These are phyloP conservation scores for Morone chrysops DNA, from an alignment of 2,113 vertebrate species.

Conservation along the genomic window DNA sequence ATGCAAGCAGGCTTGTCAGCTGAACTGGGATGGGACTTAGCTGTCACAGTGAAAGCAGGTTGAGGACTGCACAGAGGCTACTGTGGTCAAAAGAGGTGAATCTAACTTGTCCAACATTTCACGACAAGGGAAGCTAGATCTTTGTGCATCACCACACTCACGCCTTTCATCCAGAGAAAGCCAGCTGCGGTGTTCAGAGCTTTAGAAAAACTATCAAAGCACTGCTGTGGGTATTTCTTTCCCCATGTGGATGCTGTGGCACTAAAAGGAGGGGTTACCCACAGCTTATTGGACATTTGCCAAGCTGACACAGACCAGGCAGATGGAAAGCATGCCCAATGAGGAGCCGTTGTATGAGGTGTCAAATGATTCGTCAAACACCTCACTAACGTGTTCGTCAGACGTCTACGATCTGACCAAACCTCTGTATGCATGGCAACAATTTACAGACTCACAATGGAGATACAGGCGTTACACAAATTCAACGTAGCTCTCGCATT, in stretches of 20 bases:
- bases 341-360: conserved; percentile 36
- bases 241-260: conserved; percentile 54
- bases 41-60: conserved; percentile 56
- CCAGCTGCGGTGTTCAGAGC: conserved; percentile 18
- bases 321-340: conserved; percentile 53
- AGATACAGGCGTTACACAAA: no score
- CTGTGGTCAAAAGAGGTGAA: conserved; percentile 68
- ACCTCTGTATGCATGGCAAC: no score
- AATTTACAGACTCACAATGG: no score
- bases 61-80: conserved; percentile 45
- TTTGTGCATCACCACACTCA: conserved; percentile 57
- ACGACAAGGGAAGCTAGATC: conserved; percentile 43
- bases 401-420: no score
- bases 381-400: not conserved
- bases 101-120: conserved; percentile 63
- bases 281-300: conserved; percentile 64
- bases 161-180: conserved; percentile 45
- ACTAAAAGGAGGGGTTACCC: conserved; percentile 46
- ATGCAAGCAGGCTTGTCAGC: conserved; percentile 61
- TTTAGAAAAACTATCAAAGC: conserved; percentile 66
- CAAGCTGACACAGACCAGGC: conserved; percentile 57
- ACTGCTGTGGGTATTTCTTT: conserved; percentile 56
- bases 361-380: no score
- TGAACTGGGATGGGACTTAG: conserved; percentile 49
- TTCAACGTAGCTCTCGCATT: no score